Evolutionary conservation across 2,888 invertebrate genomes (phyloP).

Genomic region (Abrostola triplasia): DNA sequence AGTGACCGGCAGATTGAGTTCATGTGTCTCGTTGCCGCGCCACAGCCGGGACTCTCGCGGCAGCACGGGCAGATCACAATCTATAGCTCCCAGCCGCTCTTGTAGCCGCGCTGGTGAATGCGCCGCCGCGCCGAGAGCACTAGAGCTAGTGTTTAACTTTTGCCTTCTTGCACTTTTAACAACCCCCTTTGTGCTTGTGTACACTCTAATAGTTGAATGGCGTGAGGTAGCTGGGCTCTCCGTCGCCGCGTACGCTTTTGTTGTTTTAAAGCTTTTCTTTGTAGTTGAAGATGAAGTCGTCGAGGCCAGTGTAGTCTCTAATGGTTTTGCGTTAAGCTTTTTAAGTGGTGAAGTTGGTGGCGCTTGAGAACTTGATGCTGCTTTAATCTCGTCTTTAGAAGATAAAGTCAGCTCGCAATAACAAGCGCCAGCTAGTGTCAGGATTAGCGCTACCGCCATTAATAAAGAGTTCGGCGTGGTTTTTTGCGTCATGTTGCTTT

Average conservation of each 20-base stretch:
- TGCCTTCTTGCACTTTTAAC: conserved; percentile 82
- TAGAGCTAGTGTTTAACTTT: conserved; percentile 81
- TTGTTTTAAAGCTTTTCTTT: conserved; percentile 78
- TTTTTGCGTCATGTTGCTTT: conserved; percentile 55
- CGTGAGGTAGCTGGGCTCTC: conserved; percentile 71
- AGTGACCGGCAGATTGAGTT: conserved; percentile 90
- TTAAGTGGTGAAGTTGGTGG: conserved; percentile 64
- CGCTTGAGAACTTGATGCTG: conserved; percentile 68
- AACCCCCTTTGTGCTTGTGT: conserved; percentile 75
- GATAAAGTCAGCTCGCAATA: conserved; percentile 67
- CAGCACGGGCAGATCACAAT: conserved; percentile 90
- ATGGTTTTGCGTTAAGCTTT: conserved; percentile 69
- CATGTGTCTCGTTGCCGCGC: conserved; percentile 92
- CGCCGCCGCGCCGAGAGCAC: conserved; percentile 67
- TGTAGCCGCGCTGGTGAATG: conserved; percentile 86
- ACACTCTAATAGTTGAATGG: conserved; percentile 74
- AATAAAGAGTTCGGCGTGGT: conserved; percentile 62
- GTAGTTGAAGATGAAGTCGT: conserved; percentile 74
- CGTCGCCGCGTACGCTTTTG: conserved; percentile 73
- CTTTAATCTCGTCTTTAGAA: conserved; percentile 68
- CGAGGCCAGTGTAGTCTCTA: conserved; percentile 70
- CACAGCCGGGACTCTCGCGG: conserved; percentile 90
- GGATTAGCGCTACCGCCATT: conserved; percentile 69
- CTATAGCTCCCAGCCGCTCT: conserved; percentile 90
- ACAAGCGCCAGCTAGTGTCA: conserved; percentile 71